Conservation (phyloP, 2,888 invertebrate genomes). For the Eupsilia transversa region DNA sequence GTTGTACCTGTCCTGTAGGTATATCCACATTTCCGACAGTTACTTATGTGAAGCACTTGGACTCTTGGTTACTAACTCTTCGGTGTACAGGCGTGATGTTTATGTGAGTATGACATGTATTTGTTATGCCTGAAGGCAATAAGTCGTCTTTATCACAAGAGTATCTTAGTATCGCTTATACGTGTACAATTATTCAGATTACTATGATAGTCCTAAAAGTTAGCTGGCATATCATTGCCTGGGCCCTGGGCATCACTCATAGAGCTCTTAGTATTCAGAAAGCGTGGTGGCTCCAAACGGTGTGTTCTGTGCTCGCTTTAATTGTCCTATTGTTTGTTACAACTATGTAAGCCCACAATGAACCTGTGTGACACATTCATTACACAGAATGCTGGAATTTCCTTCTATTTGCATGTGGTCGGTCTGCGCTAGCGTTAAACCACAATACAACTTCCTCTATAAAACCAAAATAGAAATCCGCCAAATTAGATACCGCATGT, state of each 20-base stretch:
- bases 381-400: slow-evolving; percentile 7
- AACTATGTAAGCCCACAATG: not conserved
- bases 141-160: no score
- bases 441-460: slow-evolving; percentile 23
- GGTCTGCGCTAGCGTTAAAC: slow-evolving; percentile 5
- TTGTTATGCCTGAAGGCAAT: not conserved
- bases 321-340: slow-evolving; percentile 33
- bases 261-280: slow-evolving; percentile 18
- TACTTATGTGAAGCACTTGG: not conserved
- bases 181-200: not conserved
- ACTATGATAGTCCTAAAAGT: not conserved
- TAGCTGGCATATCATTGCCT: no score
- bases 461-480: not conserved
- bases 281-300: slow-evolving; percentile 16
- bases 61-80: not conserved
- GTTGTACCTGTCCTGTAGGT: no score
- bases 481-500: no score
- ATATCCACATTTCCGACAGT: not conserved
- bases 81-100: not conserved
- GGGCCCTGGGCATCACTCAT: not conserved
- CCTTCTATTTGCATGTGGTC: not conserved
- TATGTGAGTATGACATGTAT: not conserved
- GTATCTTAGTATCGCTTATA: no score
- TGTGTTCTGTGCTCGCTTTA: slow-evolving; percentile 1
- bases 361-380: slow-evolving; percentile 21